A percentile compares a stretch with the other conserved stretches of the same genome.
Conservation (phyloP, 2,797 vertebrate species). For the Smutsia temminckii region DNA sequence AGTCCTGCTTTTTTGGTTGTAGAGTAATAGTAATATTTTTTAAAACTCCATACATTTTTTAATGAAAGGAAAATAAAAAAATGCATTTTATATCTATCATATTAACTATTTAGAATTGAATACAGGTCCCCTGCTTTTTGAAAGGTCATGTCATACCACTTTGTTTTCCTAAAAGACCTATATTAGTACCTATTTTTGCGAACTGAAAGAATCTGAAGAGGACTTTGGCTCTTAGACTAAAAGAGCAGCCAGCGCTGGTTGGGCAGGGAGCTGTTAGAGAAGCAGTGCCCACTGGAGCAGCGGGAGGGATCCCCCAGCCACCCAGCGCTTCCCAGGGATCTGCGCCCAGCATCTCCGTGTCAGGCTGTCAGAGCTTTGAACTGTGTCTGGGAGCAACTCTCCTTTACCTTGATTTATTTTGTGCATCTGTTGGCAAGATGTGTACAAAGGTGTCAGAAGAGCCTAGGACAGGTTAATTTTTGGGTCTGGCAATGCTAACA, state of each 20-base stretch:
- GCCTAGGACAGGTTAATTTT: not conserved
- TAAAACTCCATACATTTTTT: not conserved
- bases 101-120: not conserved
- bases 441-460: not conserved
- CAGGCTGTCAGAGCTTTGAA: not conserved
- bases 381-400: not conserved
- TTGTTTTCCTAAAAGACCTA: not conserved
- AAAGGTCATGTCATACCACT: not conserved
- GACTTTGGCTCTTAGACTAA: not conserved
- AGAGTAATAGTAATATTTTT: conserved; percentile 54
- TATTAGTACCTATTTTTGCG: not conserved
- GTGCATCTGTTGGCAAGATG: not conserved
- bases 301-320: not conserved
- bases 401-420: not conserved
- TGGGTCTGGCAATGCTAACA: not conserved
- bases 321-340: not conserved
- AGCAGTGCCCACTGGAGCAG: not conserved
- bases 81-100: conserved; percentile 25
- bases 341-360: not conserved
- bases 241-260: not conserved
- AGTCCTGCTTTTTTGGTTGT: not conserved
- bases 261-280: not conserved
- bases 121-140: not conserved
- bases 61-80: conserved; percentile 51
- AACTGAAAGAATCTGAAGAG: not conserved